Evolutionary conservation across 2,888 invertebrate genomes (phyloP), one percentile per base, ranked within the genome.

Genomic region (Physocephala rufipes): DNA sequence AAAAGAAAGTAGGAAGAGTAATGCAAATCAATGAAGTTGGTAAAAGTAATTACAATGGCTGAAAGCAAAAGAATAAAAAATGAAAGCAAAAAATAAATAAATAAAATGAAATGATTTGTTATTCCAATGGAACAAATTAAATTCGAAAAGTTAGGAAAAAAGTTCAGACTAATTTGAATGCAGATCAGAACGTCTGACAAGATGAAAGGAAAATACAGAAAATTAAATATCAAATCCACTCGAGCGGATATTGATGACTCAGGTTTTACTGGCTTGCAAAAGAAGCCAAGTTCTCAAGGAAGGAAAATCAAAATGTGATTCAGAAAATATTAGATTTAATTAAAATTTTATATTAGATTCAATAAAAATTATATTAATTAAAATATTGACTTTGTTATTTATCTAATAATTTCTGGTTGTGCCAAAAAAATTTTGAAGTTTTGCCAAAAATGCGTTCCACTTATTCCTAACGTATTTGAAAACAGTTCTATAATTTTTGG

Each of bases 201-300:
- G 73, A 71, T 71, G 73, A 71, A 69, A 58, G 47, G 71, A 73
- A 63, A 71, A 65, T 70, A 74, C 70, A 67, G 76, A 74, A 77
- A 76, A 77, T 76, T 76, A 70, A 77, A 76, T 76, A 75, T 74
- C 61, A 74, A 76, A 69, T 70, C 70, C 59, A 73, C 49, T 9
- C 47, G 15, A 12, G 13, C 19, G 28, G 28, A 65, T 45, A 9
- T 21, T 45, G 7, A 26, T 45, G 45, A 15, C 30, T 15, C 13
- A 53, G 45, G 45, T 43, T 36, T 4, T 9, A 55, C 2, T 26
- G 21, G 26, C 30, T 28, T 59, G 16, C 1, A 28, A 59, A 28
- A 59, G 26, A 59, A 30, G 5, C 7, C 13, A 13, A n/a, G n/a
- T 16, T n/a, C n/a, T n/a, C n/a, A n/a, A n/a, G n/a, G n/a, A n/a